Evolutionary conservation across 2,113 vertebrate genomes (phyloP), one percentile per base, ranked within the genome.

Genomic region (human (Homo sapiens)): DNA sequence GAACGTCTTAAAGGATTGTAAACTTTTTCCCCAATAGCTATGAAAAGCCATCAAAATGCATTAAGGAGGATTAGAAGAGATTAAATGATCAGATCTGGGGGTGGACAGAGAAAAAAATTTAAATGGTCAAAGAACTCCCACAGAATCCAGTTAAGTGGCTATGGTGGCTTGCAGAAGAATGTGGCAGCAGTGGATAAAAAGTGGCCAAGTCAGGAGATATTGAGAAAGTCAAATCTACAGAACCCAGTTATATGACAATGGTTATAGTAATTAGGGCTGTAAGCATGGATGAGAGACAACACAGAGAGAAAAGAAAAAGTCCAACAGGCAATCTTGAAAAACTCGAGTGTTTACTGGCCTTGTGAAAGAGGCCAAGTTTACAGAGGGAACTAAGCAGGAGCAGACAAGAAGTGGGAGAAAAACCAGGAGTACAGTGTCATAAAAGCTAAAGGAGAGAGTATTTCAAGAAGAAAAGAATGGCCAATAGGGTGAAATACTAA

Each of bases 1-100:
- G 52, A 72, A 68, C 57, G 68, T 86, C 91, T 94, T 76, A 70
- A 5, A 20, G 52, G 45, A 50, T 17, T 64, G 7, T 73, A 79
- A 45, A 52, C 7, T 11, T 35, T 96, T 96, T 45, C 89, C 79
- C 79, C 48, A 85, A 84, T 50, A 94, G 94, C 79, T 59, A 61
- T 11, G 80, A 38, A 59, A 94, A 91, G 70, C 5, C 43, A 76
- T 17, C 70, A 8, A 72, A 89, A 79, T 66, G 25, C 30, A 57
- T 80, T 57, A 82, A 76, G 55, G 66, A 75, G 35, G 38, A 85
- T 78, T 52, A 12, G 9, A 92, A 91, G 40, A 89, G 70, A 90
- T n/a, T 20, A 95, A 96, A 66, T 6, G 0, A 90, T 93, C 40
- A 90, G 84, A 70, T 85, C 32, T 32, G n/a, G 72, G 11, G 45